phyloP scores from a whole-genome alignment of 2,113 vertebrate species.

The Brevimyrus niger region DNA sequence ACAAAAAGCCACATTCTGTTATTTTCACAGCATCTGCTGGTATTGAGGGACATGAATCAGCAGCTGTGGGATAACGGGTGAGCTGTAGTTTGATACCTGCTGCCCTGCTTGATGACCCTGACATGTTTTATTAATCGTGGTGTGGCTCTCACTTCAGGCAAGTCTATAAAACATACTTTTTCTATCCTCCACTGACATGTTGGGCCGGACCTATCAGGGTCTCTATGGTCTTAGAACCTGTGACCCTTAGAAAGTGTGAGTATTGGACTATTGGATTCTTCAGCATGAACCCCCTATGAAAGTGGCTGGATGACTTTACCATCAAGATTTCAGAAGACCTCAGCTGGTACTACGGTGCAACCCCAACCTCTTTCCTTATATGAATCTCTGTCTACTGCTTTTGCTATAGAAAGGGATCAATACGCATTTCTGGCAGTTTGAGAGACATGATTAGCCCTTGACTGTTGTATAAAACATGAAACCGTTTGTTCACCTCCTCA shows the following conservation, averaged over 20 bases:
- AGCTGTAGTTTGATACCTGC: neutral
- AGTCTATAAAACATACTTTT: neutral
- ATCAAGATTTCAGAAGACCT: neutral
- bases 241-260: neutral
- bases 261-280: neutral
- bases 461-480: neutral
- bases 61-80: neutral
- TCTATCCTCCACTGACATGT: neutral
- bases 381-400: neutral
- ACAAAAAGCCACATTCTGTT: neutral
- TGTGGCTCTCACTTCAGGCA: neutral
- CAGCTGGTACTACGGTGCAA: neutral
- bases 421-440: neutral
- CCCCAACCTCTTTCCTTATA: neutral
- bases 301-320: neutral
- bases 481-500: neutral
- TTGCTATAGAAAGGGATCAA: neutral
- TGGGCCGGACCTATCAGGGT: neutral
- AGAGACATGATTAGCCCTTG: neutral
- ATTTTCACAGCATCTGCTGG: neutral
- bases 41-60: neutral
- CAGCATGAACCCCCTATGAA: neutral
- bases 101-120: neutral
- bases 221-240: neutral
- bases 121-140: neutral